Base-by-base conservation (phyloP, 2,113 vertebrate genomes). In the Pundamilia nyererei region DNA sequence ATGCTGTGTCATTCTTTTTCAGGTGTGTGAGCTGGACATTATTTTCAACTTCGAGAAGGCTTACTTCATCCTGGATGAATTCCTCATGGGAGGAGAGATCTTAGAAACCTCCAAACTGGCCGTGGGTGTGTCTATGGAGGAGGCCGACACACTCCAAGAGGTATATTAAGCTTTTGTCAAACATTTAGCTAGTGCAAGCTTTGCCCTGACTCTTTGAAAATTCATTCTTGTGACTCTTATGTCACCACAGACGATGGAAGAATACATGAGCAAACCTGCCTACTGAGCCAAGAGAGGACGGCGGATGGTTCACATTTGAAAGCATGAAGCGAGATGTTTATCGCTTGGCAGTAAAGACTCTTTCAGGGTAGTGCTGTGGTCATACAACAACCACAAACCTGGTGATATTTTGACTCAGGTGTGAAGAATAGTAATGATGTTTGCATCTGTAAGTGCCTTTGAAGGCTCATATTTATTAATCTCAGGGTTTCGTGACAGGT, bases 1-100 rank as follows among this genome's bases (percentile, higher is more conserved):
- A 77, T 77, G 14, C 3, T 19, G 14, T 4, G 9, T 35, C 0
- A 26, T 54, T 72, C 3, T 89, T 7, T 58, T 31, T 51, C 94
- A 99, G 98, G 98, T 99, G 49, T 99, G 98, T 3, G 98, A 99
- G 93, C 87, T 99, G 94, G 98, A 99, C 93, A 98, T 99, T 83
- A 99, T 99, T 88, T 99, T 99, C 89, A 99, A 99, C 93, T 99
- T 99, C 92, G 98, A 99, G 93, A 99, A 99, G 95, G 98, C 98
- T 5, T 99, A 99, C 91, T 99, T 97, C 95, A 98, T 99, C 92
- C 97, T 99, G 87, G 98, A 99, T 33, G 98, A 99, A 79, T 98
- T 99, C 94, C 97, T 99, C 84, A 97, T 98, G 84, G 97, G 97
- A 45, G 98, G 98, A 91, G 98, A 99, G 92, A 81, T 99, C 87